Evolutionary conservation across 2,113 vertebrate species (phyloP).

Genomic region (Ondatra zibethicus): DNA sequence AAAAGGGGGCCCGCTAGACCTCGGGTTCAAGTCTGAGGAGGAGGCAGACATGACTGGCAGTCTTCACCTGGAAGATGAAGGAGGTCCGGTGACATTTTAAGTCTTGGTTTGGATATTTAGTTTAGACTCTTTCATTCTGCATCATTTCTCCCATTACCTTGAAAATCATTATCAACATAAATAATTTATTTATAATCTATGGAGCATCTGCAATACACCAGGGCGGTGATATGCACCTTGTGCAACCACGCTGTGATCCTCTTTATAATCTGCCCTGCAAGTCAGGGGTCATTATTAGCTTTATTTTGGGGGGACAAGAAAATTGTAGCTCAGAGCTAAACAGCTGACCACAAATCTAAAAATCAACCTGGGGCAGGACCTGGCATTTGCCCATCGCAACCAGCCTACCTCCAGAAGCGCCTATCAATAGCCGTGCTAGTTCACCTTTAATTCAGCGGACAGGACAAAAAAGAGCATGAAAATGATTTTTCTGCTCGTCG

Average conservation of each 20-base stretch:
- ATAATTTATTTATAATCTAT: background rate
- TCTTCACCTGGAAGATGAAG: background rate
- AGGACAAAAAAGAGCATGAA: background rate
- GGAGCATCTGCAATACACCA: background rate
- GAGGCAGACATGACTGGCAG: background rate
- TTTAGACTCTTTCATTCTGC: background rate
- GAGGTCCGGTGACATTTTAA: background rate
- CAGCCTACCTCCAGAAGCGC: background rate
- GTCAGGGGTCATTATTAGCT: background rate
- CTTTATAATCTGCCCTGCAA: background rate
- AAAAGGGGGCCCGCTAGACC: background rate
- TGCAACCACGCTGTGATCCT: background rate
- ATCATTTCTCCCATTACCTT: background rate
- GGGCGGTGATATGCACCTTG: background rate
- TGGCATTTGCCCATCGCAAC: slow-evolving; percentile 8
- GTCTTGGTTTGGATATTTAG: background rate
- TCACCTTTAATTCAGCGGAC: background rate
- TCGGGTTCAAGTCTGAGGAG: background rate
- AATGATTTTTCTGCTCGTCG: background rate
- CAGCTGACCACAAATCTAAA: slow-evolving; percentile 43
- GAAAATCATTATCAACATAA: slow-evolving; percentile 1
- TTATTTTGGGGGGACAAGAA: background rate
- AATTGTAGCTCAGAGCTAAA: slow-evolving; percentile 51
- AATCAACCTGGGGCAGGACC: slow-evolving; percentile 9
- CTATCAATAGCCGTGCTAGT: background rate